Base-by-base conservation (phyloP, 2,113 vertebrate species). In the Etheostoma spectabile region DNA sequence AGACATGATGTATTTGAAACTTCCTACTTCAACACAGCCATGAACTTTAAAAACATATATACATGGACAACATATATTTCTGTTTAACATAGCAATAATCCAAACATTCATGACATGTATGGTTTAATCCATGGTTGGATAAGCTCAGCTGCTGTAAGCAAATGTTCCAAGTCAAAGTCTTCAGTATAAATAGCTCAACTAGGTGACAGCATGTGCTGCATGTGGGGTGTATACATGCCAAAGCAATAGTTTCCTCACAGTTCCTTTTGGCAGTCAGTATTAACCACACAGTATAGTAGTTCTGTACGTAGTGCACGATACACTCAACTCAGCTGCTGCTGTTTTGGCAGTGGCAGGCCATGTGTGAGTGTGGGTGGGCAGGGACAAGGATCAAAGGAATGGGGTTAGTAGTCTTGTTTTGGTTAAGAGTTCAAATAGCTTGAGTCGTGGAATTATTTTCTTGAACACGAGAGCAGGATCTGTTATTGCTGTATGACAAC, bases 291-390 rank as follows among this genome's bases (percentile, higher is more conserved):
- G 57, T 66, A 46, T 19, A 69, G 51, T 49, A 52, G 55, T n/a
- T 61, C 62, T 81, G 52, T 77, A 83, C 76, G 30, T 72, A 42
- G 10, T 63, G 80, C 82, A 85, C 83, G 74, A 61, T 27, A 75
- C 69, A 89, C 82, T 87, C 83, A 86, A 89, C 82, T 87, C 83
- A 86, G 80, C 82, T 87, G 76, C 82, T 80, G 68, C 81, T 84
- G 79, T 67, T 82, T 57, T 49, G 24, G 78, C 83, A 85, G 83
- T 19, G 8, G 77, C 68, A 68, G 82, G 24, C 0, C 51, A 61
- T 72, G 85, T 27, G 62, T n/a, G 22, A 38, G 68, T 21, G 46
- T 15, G 1, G 33, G 69, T 53, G n/a, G n/a, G 46, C 42, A 59
- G 66, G 73, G 49, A 74, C 57, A 51, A 62, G 46, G 27, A 16